Conservation (phyloP, 2,888 invertebrate species). For the Tribolium freemani region DNA sequence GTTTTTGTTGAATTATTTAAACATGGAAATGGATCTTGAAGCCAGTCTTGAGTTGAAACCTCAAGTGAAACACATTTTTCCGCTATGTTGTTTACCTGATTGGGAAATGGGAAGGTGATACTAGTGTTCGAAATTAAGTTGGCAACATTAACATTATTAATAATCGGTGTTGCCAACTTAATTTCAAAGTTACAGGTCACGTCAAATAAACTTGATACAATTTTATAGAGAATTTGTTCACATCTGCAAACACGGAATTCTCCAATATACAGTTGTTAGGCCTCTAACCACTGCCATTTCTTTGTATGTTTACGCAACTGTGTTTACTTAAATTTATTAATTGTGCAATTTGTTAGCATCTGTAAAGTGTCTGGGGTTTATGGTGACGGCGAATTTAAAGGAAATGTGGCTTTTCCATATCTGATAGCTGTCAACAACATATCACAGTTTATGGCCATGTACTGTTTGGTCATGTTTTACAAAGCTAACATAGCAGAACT, state of each 20-base stretch:
- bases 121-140: conserved; percentile 57
- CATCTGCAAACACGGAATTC: conserved; percentile 95
- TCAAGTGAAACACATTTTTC: conserved; percentile 91
- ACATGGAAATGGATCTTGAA: conserved; percentile 89
- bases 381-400: conserved; percentile 91
- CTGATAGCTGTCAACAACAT: conserved; percentile 89
- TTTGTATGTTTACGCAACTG: conserved; percentile 75
- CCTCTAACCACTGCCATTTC: conserved; percentile 92
- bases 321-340: not conserved
- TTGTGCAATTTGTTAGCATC: conserved; percentile 71
- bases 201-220: not conserved
- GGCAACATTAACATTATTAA: too few relatives aligned
- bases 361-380: conserved; percentile 89
- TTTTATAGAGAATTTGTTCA: conserved; percentile 87
- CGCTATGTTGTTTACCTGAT: conserved; percentile 90
- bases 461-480: conserved; percentile 94
- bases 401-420: conserved; percentile 90
- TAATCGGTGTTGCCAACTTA: not conserved
- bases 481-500: conserved; percentile 89
- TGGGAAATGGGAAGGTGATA: conserved; percentile 90
- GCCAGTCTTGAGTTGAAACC: conserved; percentile 84
- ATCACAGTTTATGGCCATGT: conserved; percentile 97
- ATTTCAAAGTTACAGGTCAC: not conserved
- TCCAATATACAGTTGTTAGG: conserved; percentile 94
- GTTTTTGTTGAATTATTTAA: conserved; percentile 91